These are phyloP conservation scores for Aphelinus certus DNA, from an alignment of 1,140 invertebrate genomes.

Conservation along the genomic window DNA sequence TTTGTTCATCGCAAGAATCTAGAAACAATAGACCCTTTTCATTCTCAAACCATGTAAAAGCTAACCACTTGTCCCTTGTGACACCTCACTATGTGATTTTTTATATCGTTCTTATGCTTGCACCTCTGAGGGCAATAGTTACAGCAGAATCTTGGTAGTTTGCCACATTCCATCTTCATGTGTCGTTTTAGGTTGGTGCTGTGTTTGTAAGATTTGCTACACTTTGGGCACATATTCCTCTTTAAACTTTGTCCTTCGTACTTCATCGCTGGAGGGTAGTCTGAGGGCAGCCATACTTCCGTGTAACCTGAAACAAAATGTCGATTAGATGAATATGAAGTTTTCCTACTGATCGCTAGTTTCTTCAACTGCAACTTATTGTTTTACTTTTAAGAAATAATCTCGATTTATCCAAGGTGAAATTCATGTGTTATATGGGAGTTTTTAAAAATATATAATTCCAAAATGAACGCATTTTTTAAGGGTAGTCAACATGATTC, in stretches of 20 bases:
- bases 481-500: too few relatives aligned
- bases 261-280: too few relatives aligned
- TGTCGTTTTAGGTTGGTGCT: slow-evolving; percentile 22
- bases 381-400: too few relatives aligned
- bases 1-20: background rate
- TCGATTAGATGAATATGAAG: background rate
- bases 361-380: too few relatives aligned
- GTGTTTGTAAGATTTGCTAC: slow-evolving; percentile 30
- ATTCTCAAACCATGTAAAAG: slow-evolving; percentile 11
- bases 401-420: too few relatives aligned
- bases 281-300: background rate
- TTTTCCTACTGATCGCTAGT: too few relatives aligned
- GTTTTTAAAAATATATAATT: too few relatives aligned
- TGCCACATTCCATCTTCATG: slow-evolving; percentile 21
- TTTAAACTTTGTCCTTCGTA: too few relatives aligned
- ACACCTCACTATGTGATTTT: slow-evolving; percentile 34
- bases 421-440: too few relatives aligned
- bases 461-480: too few relatives aligned
- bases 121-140: slow-evolving; percentile 48
- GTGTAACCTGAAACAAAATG: slow-evolving; percentile 10
- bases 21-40: background rate
- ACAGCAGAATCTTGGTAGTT: slow-evolving; percentile 40
- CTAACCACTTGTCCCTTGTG: slow-evolving; percentile 19
- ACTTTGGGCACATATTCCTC: slow-evolving; percentile 13
- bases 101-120: slow-evolving; percentile 46